These are phyloP conservation scores for Rhynchophorus ferrugineus DNA, from an alignment of 1,140 invertebrate genomes.

Conservation along the genomic window DNA sequence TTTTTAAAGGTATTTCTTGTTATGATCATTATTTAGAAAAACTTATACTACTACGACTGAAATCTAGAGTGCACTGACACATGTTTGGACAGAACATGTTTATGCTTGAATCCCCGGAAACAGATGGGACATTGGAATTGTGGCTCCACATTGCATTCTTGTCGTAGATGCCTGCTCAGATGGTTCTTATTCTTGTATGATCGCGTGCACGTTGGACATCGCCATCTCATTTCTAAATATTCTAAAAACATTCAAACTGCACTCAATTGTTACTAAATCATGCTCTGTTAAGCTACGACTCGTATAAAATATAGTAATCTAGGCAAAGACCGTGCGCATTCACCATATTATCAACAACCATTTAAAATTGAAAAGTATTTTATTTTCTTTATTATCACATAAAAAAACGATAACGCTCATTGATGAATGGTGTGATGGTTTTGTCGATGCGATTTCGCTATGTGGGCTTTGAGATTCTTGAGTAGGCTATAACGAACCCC, in stretches of 20 bases:
- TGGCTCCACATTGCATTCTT: constrained; percentile 8
- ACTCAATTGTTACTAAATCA: too few relatives aligned
- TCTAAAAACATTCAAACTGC: too few relatives aligned
- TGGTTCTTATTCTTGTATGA: constrained; percentile 5
- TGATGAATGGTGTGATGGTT: neutral
- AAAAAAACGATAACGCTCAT: too few relatives aligned
- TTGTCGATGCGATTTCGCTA: neutral
- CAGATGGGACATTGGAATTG: constrained; percentile 3
- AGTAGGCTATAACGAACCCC: neutral
- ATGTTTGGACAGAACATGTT: neutral
- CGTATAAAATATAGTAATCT: too few relatives aligned
- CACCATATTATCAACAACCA: too few relatives aligned
- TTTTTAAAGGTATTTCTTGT: too few relatives aligned
- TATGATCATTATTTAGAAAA: too few relatives aligned
- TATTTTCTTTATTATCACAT: too few relatives aligned
- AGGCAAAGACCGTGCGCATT: too few relatives aligned
- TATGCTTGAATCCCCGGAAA: neutral
- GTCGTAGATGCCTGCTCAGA: neutral
- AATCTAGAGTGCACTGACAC: neutral
- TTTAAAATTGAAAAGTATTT: too few relatives aligned
- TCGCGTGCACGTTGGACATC: constrained; percentile 9
- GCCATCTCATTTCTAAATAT: neutral
- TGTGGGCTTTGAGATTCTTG: neutral
- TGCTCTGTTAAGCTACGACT: too few relatives aligned
- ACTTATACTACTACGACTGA: too few relatives aligned